Base-by-base conservation (phyloP, 1,140 invertebrate species). In the Pseudomyrmex dendroicus region DNA sequence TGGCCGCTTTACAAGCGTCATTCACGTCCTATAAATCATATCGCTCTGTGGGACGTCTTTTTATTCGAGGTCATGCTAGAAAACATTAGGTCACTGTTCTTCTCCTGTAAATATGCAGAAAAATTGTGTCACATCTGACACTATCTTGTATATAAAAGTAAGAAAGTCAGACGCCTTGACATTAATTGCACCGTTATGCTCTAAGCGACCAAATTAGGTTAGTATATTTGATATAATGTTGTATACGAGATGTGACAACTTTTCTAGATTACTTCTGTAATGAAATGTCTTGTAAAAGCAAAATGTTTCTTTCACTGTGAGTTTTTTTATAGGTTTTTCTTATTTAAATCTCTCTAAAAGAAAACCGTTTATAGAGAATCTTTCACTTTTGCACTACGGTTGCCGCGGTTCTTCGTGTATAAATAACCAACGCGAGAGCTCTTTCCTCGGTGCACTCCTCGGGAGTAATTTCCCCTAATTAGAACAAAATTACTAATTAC, bases 401-500 rank as follows among this genome's bases (percentile, higher is more conserved):
- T 35, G 4, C 50, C 52, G 46, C 54, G 35, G 12, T 35, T 50
- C 22, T 50, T 52, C 56, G 64, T 80, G 44, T 70, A 61, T 72
- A 72, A 59, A 48, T 73, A 73, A 85, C 62, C 17, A 59, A n/a
- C 61, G 22, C 35, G 35, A 25, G n/a, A n/a, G 22, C 54, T 67
- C 15, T 46, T 57, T 87, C 52, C 46, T 80, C 35, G 17, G 46
- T 20, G 20, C 52, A 13, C 56, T 67, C 22, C 7, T 5, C 52
- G 22, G 48, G 63, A 82, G 72, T 87, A 82, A 80, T 87, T 73
- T 80, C 52, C 83, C 70, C 76, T 87, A 87, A 88, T 88, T 88
- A 87, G 83, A 82, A 84, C 82, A 74, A 82, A 87, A 88, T 88
- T 84, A 87, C 86, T 88, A 87, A 88, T 88, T 88, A 87, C 86